A percentile compares a stretch with the other conserved stretches of the same genome.
Evolutionary conservation across 2,888 invertebrate genomes (phyloP).

Genomic region (Liposcelis brunnea): DNA sequence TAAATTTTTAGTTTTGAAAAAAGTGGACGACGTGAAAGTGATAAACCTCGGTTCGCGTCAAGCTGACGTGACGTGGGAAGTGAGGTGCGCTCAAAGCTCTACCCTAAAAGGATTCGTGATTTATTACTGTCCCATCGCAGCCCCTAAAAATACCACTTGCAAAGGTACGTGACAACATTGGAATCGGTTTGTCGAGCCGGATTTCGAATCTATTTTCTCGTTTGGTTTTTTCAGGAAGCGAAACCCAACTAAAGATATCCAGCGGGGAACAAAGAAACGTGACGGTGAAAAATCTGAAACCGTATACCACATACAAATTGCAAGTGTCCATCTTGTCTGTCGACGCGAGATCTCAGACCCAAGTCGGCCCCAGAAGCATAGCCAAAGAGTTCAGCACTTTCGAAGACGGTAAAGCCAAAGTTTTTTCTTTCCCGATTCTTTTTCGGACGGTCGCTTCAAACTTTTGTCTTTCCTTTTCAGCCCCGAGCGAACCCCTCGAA

Average conservation of each 20-base stretch:
- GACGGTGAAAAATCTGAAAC: constrained; percentile 40
- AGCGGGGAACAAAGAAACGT: constrained; percentile 6
- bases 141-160: constrained; percentile 36
- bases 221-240: background rate
- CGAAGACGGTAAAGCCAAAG: constrained; percentile 45
- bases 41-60: constrained; percentile 30
- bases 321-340: constrained; percentile 44
- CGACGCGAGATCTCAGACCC: constrained; percentile 23
- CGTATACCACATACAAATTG: constrained; percentile 59
- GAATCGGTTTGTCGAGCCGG: too few species aligned
- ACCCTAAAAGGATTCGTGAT: constrained; percentile 56
- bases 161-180: constrained; percentile 30
- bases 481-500: constrained; percentile 37
- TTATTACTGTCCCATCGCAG: constrained; percentile 49
- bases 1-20: constrained; percentile 28
- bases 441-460: too few species aligned
- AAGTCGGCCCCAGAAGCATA: constrained; percentile 31
- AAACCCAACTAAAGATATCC: background rate
- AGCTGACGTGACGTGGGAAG: constrained; percentile 54
- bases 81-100: constrained; percentile 56
- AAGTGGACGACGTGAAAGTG: constrained; percentile 37
- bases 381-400: constrained; percentile 45
- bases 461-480: too few species aligned
- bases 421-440: too few species aligned
- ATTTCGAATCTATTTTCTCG: background rate